Evolutionary conservation across 92 coral and sea anemone species (phyloP), one percentile per base, ranked within the genome.

Genomic region (Umimayanthus chanpuru): DNA sequence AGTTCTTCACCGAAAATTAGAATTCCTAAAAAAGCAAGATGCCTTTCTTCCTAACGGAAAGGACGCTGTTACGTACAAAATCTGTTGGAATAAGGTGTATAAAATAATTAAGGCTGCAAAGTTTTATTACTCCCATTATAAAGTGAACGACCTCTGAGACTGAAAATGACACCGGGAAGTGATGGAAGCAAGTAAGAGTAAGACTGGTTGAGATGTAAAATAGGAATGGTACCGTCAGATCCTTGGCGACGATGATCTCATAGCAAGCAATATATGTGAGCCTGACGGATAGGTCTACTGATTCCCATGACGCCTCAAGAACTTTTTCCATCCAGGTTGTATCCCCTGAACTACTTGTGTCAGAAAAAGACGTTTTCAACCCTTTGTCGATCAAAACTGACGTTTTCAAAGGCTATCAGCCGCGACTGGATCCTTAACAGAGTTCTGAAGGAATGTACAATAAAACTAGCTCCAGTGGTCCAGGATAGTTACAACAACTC

Each of bases 171-270:
- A 50, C 8, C 56, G 12, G 16, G 18, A 50, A 50, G 56, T 50
- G 16, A 3, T 50, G 16, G 18, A 50, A 50, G 12, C 56, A 50
- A 50, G 12, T 50, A 50, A 50, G 56, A 41, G 32, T 50, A 7
- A 36, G 14, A 44, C 78, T 7, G 86, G 75, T 79, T 50, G 39
- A 66, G 41, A 18, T 67, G 4, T 79, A 0, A 50, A 66, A 61
- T 87, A 80, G 28, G 73, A 73, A 38, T 88, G 89, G 91, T 82
- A 53, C 79, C 88, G 72, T 50, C 84, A 89, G 41, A 82, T 82
- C 91, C 88, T 28, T 25, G 66, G 85, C 25, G 76, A 85, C 5
- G 50, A 73, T 25, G 67, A 83, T 44, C 26, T 88, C 64, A 58
- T 88, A 23, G 90, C 86, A 38, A 56, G 80, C 36, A 81, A 56